Evolutionary conservation across 1,140 invertebrate species (phyloP).

Genomic region (Hirudo medicinalis): DNA sequence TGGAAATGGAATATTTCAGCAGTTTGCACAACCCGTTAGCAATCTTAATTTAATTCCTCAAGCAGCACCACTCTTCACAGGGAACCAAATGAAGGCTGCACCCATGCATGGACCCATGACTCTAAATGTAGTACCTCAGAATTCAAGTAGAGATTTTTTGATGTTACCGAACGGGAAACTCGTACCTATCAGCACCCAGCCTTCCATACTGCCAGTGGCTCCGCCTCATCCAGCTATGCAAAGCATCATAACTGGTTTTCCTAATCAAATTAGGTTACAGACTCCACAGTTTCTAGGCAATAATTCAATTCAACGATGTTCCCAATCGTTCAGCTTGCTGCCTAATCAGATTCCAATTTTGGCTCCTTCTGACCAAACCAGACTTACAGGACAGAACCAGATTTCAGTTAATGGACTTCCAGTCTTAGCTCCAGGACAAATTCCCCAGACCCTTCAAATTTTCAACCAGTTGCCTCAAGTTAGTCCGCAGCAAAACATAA

Average conservation of each 20-base stretch:
- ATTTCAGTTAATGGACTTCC: neutral
- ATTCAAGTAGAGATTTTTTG: slow-evolving; percentile 12
- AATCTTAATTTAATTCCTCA: neutral
- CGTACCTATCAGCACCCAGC: slow-evolving; percentile 3
- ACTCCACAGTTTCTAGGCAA: neutral
- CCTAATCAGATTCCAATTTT: slow-evolving; percentile 7
- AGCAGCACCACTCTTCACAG: neutral
- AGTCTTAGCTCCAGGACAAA: neutral
- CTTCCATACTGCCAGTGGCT: neutral
- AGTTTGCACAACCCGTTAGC: neutral
- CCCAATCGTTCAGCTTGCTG: neutral
- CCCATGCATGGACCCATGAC: neutral
- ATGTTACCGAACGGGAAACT: slow-evolving; percentile 9
- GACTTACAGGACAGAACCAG: neutral
- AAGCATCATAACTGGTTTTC: slow-evolving; percentile 12
- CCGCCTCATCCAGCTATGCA: slow-evolving; percentile 2
- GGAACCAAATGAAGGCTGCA: slow-evolving; percentile 1
- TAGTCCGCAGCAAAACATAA: neutral
- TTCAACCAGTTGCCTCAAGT: neutral
- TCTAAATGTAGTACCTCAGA: slow-evolving; percentile 1
- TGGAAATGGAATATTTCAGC: neutral
- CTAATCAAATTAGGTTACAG: slow-evolving; percentile 8
- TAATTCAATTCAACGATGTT: neutral
- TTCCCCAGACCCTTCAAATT: slow-evolving; percentile 1
- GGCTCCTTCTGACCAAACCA: neutral